A percentile compares a stretch with the other conserved stretches of the same genome.
Evolutionary conservation across 2,797 vertebrate genomes (phyloP).

Genomic region (Pangasius djambal): DNA sequence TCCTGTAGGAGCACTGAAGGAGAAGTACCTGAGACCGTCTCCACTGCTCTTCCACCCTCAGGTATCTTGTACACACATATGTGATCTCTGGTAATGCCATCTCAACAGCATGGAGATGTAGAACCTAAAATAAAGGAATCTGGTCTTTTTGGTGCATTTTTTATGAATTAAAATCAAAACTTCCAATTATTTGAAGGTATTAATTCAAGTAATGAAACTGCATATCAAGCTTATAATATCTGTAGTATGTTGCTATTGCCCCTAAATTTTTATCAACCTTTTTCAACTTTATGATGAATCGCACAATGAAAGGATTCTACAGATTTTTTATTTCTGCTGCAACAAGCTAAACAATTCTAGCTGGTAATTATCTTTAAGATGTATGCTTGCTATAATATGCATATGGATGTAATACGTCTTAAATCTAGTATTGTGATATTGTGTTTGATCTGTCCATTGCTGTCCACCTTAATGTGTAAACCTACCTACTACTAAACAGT

Average conservation of each 20-base stretch:
- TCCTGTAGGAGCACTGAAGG: slow-evolving; percentile 93
- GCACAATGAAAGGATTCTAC: neutral
- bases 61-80: slow-evolving; percentile 71
- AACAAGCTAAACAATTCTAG: neutral
- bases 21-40: slow-evolving; percentile 93
- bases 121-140: neutral
- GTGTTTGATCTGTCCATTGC: neutral
- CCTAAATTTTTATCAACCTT: neutral
- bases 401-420: neutral
- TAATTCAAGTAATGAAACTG: neutral
- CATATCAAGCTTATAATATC: neutral
- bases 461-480: neutral
- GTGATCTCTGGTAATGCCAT: neutral
- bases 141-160: neutral
- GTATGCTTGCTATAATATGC: neutral
- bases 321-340: neutral
- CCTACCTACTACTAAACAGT: neutral
- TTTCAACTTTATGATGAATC: neutral
- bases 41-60: slow-evolving; percentile 95
- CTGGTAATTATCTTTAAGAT: neutral
- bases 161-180: neutral
- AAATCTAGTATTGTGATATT: neutral
- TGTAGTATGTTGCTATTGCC: neutral
- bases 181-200: neutral
- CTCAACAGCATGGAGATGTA: neutral